A percentile compares a stretch with the other conserved stretches of the same genome.
Conservation (phyloP, 1,140 invertebrate genomes). For the Gryllus bimaculatus region DNA sequence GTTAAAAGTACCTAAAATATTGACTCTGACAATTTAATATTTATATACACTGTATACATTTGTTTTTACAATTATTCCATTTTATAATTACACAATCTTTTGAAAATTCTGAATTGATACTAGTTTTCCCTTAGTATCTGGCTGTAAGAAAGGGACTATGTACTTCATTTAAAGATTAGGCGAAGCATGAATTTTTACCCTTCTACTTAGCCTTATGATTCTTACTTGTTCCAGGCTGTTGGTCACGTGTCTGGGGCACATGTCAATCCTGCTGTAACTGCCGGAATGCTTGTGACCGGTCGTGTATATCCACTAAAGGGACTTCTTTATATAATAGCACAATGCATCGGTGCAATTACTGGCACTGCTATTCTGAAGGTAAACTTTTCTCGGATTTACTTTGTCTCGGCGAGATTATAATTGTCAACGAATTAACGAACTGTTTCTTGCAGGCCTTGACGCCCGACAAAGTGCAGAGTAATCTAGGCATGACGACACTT, state of each 20-base stretch:
- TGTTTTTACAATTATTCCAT: too few relatives aligned
- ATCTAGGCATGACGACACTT: constrained; percentile 51
- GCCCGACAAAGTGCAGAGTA: constrained; percentile 44
- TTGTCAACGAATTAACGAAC: not conserved
- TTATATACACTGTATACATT: too few relatives aligned
- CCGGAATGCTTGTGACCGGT: constrained; percentile 65
- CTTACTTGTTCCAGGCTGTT: constrained; percentile 46
- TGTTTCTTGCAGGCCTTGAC: constrained; percentile 45
- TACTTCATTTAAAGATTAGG: too few relatives aligned
- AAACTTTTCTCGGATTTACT: constrained; percentile 8
- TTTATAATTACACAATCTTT: too few relatives aligned
- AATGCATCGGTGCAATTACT: constrained; percentile 73
- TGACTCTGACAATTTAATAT: too few relatives aligned
- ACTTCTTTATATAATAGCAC: constrained; percentile 71
- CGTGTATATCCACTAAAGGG: constrained; percentile 65
- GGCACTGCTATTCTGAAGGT: constrained; percentile 63
- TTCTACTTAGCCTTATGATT: too few relatives aligned
- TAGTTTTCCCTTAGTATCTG: too few relatives aligned
- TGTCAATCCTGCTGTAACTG: constrained; percentile 83
- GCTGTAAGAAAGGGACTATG: too few relatives aligned
- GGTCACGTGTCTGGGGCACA: constrained; percentile 85
- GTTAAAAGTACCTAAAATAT: too few relatives aligned
- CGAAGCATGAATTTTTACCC: too few relatives aligned
- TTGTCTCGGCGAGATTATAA: not conserved
- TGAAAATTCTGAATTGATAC: too few relatives aligned